phyloP scores from a whole-genome alignment of 2,113 vertebrate species.

The Oreamnos americanus region DNA sequence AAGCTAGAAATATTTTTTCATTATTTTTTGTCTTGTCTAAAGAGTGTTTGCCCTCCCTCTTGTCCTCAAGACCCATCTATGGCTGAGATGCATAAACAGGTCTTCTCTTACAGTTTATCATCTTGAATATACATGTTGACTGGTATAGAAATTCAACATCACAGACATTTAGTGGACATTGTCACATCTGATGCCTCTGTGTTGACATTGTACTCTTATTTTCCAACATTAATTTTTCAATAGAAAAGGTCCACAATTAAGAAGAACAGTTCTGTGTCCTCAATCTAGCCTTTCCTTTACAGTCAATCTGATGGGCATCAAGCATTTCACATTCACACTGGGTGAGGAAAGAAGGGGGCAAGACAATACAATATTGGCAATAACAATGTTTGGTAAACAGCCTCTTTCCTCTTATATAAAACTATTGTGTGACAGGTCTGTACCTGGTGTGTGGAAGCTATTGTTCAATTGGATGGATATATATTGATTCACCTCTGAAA shows the following conservation, averaged over 20 bases:
- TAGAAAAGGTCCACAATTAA: not conserved
- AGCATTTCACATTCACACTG: not conserved
- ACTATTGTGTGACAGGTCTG: not conserved
- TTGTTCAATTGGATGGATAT: not conserved
- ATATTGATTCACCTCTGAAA: not conserved
- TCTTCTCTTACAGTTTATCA: constrained; percentile 9
- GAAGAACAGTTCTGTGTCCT: constrained; percentile 11
- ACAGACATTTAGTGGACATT: constrained; percentile 44
- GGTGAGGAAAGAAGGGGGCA: not conserved
- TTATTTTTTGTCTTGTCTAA: not conserved
- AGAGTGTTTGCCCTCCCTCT: not conserved
- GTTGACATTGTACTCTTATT: constrained; percentile 8
- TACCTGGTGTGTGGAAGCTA: not conserved
- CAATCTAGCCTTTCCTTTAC: not conserved
- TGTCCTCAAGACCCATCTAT: not conserved
- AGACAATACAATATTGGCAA: not conserved
- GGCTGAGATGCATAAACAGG: not conserved
- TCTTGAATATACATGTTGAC: not conserved
- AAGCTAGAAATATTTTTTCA: not conserved
- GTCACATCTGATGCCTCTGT: constrained; percentile 24
- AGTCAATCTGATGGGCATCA: not conserved
- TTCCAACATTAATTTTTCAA: constrained; percentile 45
- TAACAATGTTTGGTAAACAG: not conserved
- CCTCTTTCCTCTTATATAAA: not conserved
- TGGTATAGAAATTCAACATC: not conserved